These are phyloP conservation scores for Drosophila ficusphila DNA, from an alignment of 1,140 invertebrate species.

Conservation along the genomic window DNA sequence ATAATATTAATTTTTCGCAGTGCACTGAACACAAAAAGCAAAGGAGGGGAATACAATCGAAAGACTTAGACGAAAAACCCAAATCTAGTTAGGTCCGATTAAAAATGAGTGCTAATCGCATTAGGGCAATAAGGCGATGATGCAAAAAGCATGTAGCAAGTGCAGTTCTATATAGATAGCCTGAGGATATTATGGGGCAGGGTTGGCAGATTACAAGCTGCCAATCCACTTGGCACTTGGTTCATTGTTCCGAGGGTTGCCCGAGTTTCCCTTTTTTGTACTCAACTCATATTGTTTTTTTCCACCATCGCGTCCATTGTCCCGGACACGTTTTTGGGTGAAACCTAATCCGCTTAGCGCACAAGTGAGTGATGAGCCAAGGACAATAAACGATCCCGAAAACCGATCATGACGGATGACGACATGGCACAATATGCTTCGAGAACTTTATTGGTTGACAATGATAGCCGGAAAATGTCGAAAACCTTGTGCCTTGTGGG, in stretches of 20 bases:
- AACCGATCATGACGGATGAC: slow-evolving; percentile 7
- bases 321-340: slow-evolving; percentile 55
- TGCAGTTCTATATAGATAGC: slow-evolving; percentile 5
- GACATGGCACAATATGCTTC: slow-evolving; percentile 1
- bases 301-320: slow-evolving; percentile 42
- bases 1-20: background rate
- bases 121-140: slow-evolving; percentile 42
- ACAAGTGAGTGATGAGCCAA: slow-evolving; percentile 2
- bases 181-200: slow-evolving; percentile 1
- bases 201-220: slow-evolving; percentile 64
- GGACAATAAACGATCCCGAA: slow-evolving; percentile 12
- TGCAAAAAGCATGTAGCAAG: slow-evolving; percentile 62
- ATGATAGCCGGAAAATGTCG: background rate
- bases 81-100: slow-evolving; percentile 7
- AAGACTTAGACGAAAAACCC: slow-evolving; percentile 57
- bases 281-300: background rate
- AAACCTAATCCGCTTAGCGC: slow-evolving; percentile 67
- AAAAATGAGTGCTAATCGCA: slow-evolving; percentile 55
- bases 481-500: background rate
- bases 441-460: background rate
- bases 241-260: slow-evolving; percentile 16
- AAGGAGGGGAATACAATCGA: slow-evolving; percentile 6
- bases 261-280: background rate
- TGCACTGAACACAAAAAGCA: background rate
- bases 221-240: slow-evolving; percentile 72